Conservation (phyloP, 2,113 vertebrate species). For the Tichodroma muraria region DNA sequence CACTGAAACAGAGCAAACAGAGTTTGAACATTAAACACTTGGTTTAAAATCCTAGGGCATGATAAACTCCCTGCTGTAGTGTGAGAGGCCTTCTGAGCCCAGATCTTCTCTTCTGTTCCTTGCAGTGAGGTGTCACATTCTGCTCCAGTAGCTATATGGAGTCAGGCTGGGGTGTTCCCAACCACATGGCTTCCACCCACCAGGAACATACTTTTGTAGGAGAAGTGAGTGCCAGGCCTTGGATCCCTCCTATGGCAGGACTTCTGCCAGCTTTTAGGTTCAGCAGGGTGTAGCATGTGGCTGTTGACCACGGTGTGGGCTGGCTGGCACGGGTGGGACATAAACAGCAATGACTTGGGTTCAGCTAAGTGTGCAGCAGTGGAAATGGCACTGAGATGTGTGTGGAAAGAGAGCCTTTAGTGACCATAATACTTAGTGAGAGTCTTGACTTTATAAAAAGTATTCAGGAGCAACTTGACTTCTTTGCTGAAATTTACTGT, state of each 20-base stretch:
- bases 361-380: not conserved
- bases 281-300: not conserved
- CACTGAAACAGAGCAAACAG: not conserved
- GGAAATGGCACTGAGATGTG: not conserved
- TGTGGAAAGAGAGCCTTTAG: not conserved
- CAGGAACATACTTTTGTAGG: not conserved
- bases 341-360: not conserved
- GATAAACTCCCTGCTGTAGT: not conserved
- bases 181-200: not conserved
- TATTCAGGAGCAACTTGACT: not conserved
- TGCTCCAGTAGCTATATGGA: not conserved
- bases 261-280: not conserved
- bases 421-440: not conserved
- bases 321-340: not conserved
- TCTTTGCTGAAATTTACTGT: not conserved
- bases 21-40: not conserved
- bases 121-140: not conserved
- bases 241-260: not conserved
- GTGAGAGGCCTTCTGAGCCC: not conserved
- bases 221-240: not conserved
- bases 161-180: not conserved
- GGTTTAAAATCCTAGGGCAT: not conserved
- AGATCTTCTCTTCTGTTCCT: not conserved
- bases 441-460: not conserved
- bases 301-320: not conserved